Evolutionary conservation across 2,888 invertebrate species (phyloP), one percentile per base, ranked within the genome.

Genomic region (Thymelicus sylvestris): DNA sequence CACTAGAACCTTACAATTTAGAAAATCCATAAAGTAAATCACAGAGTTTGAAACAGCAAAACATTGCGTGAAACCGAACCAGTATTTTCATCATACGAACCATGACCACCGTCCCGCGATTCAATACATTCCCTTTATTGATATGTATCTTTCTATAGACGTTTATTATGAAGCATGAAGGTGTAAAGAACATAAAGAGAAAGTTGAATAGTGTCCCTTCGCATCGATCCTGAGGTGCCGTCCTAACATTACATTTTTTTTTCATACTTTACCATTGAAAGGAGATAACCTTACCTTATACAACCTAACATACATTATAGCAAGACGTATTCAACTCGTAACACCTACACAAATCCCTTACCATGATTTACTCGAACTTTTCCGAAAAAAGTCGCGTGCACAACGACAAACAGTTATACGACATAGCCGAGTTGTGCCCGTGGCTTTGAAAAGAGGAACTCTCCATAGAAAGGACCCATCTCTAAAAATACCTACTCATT

Each of bases 1-100:
- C 92, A 91, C 91, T 93, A 93, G 89, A 91, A 91, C 85, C 93
- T 93, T 93, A 93, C 82, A 92, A 92, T 93, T 92, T 93, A 93
- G 92, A 92, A 88, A 90, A 91, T 91, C 88, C 91, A 87, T 92
- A 93, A 93, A 90, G 88, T 91, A 92, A 93, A 93, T 93, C 93
- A 93, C 93, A 93, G 93, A 91, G 89, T 90, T 88, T 86, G 87
- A 90, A 93, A 89, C 83, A 89, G 93, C 93, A 91, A 93, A 92
- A 88, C 83, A 91, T 90, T 88, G 85, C 89, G 86, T 89, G 86
- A 74, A 77, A 78, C 76, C 85, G 86, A 88, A 86, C 85, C 79
- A 81, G 84, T 83, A 83, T 85, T 78, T 83, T 83, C 85, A 86
- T 86, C 82, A 83, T 83, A 83, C 81, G 74, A 81, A 74, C 80